Evolutionary conservation across 2,113 vertebrate species (phyloP).

Genomic region (Emydura subglobosa): DNA sequence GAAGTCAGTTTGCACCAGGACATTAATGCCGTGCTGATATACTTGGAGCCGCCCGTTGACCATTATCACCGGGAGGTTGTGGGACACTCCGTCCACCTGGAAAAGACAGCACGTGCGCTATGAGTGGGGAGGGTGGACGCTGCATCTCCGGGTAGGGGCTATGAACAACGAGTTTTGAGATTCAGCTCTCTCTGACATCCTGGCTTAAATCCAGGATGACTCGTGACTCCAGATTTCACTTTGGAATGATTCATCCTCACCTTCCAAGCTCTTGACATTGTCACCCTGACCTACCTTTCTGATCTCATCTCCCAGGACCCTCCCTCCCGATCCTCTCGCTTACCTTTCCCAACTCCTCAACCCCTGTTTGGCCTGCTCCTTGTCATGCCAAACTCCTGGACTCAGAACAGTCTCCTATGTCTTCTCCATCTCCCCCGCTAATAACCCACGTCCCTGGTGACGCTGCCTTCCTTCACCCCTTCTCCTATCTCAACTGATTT

Average conservation of each 20-base stretch:
- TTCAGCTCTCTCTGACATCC: background rate
- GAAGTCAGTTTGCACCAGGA: constrained; percentile 54
- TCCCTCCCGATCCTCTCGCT: background rate
- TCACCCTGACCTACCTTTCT: background rate
- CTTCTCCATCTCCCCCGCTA: background rate
- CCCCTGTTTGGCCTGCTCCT: background rate
- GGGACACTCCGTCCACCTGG: constrained; percentile 70
- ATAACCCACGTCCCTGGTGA: background rate
- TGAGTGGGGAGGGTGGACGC: background rate
- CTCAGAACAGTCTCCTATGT: background rate
- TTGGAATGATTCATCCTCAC: background rate
- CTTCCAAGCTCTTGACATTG: background rate
- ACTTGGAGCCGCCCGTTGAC: constrained; percentile 13
- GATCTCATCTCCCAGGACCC: background rate
- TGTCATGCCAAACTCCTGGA: too few relatives aligned
- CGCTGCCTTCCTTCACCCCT: background rate
- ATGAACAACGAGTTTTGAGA: background rate
- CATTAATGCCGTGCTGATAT: constrained; percentile 38
- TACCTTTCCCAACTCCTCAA: background rate
- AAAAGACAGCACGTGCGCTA: background rate
- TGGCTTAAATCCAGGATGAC: background rate
- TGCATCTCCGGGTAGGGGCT: background rate
- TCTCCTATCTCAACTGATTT: constrained; percentile 21
- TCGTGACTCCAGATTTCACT: background rate
- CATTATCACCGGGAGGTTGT: constrained; percentile 61